Evolutionary conservation across 2,113 vertebrate species (phyloP).

Genomic region (Larimichthys polyactis): DNA sequence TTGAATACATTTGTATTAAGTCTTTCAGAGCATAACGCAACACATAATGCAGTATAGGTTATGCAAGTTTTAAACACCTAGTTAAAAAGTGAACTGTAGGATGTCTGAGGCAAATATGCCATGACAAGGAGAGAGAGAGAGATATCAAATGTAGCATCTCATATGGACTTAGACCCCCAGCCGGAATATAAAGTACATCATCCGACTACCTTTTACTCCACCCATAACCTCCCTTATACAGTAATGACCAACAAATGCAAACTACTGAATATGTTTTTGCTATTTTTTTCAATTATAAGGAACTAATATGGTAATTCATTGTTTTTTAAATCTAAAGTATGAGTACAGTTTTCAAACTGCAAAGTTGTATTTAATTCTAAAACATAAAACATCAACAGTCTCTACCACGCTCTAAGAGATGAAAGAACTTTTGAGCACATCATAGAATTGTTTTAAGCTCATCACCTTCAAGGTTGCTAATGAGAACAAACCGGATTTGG

Average conservation of each 20-base stretch:
- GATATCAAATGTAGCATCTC: not conserved
- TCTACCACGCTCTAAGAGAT: too few relatives aligned
- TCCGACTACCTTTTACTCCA: not conserved
- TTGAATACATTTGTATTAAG: not conserved
- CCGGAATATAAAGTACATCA: not conserved
- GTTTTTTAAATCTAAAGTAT: not conserved
- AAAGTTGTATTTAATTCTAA: not conserved
- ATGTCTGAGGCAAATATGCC: not conserved
- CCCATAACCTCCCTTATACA: not conserved
- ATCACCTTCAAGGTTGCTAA: conserved; percentile 5
- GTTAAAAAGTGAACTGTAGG: not conserved
- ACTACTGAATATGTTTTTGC: not conserved
- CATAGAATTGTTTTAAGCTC: not conserved
- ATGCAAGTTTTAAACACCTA: not conserved
- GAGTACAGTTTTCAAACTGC: not conserved
- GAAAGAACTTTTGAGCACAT: not conserved
- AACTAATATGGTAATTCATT: not conserved
- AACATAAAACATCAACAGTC: not conserved
- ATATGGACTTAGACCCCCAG: not conserved
- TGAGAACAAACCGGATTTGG: not conserved
- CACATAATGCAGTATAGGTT: conserved; percentile 1
- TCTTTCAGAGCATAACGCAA: not conserved
- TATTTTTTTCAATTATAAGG: not conserved
- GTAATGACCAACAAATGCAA: not conserved
- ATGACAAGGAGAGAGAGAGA: not conserved